Conservation (phyloP, 2,113 vertebrate genomes). For the Labeo rohita region DNA sequence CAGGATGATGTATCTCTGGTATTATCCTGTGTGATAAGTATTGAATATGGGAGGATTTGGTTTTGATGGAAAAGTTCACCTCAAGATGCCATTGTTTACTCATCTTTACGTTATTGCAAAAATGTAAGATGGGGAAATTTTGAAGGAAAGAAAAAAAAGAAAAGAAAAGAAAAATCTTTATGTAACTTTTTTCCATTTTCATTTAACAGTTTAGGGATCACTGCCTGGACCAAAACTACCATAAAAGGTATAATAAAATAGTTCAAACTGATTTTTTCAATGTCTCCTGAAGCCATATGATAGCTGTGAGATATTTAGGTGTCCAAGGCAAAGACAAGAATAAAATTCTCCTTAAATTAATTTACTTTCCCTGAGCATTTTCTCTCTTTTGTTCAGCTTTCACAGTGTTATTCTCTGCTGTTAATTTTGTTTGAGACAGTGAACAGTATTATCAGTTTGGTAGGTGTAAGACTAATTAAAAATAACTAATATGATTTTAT, state of each 20-base stretch:
- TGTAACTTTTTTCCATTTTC: background rate
- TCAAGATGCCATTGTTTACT: background rate
- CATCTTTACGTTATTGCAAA: background rate
- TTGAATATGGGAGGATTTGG: background rate
- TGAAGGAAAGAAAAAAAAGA: background rate
- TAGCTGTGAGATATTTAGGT: background rate
- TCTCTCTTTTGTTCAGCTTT: background rate
- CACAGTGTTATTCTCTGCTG: background rate
- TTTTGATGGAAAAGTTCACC: background rate
- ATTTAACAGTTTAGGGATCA: background rate
- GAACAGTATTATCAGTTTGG: background rate
- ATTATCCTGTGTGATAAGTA: background rate
- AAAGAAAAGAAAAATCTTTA: background rate
- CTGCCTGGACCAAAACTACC: background rate
- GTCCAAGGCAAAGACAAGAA: background rate
- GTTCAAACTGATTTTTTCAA: background rate
- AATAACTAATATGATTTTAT: background rate
- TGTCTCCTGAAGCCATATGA: background rate
- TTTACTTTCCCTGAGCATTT: background rate
- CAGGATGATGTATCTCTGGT: background rate
- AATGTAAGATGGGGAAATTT: background rate
- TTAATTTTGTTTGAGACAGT: background rate
- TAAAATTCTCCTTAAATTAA: background rate
- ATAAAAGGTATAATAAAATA: background rate
- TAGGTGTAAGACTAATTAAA: slow-evolving; percentile 12